Conservation (phyloP, 2,797 vertebrate genomes). For the Periparus ater region DNA sequence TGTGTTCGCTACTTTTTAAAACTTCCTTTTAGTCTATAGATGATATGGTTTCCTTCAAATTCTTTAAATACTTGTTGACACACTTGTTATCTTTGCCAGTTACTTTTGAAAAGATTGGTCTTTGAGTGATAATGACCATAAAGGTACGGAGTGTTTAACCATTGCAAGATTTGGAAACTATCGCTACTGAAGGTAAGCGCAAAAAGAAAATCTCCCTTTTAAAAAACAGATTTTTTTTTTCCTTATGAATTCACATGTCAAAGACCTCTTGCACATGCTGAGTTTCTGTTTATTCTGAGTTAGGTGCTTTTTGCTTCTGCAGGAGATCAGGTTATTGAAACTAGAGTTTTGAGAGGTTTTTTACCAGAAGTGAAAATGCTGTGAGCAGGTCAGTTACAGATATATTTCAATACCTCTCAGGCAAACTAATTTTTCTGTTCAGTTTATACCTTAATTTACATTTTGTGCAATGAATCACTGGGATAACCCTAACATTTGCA, state of each 20-base stretch:
- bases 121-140: constrained; percentile 7
- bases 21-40: background rate
- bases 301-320: background rate
- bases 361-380: background rate
- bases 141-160: background rate
- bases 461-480: constrained; percentile 44
- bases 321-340: background rate
- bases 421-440: constrained; percentile 31
- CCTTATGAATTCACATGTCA: background rate
- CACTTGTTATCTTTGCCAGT: background rate
- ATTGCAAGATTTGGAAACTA: background rate
- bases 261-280: background rate
- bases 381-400: background rate
- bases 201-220: background rate
- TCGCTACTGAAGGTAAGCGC: background rate
- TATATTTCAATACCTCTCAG: background rate
- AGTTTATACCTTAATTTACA: constrained; percentile 38
- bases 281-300: background rate
- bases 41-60: background rate
- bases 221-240: background rate
- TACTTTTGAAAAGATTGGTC: background rate
- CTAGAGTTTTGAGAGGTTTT: background rate
- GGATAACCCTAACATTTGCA: constrained; percentile 51
- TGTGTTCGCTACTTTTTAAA: background rate
- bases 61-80: constrained; percentile 12